These are phyloP conservation scores for Botia almorhae DNA, from an alignment of 2,797 vertebrate species.

Conservation along the genomic window DNA sequence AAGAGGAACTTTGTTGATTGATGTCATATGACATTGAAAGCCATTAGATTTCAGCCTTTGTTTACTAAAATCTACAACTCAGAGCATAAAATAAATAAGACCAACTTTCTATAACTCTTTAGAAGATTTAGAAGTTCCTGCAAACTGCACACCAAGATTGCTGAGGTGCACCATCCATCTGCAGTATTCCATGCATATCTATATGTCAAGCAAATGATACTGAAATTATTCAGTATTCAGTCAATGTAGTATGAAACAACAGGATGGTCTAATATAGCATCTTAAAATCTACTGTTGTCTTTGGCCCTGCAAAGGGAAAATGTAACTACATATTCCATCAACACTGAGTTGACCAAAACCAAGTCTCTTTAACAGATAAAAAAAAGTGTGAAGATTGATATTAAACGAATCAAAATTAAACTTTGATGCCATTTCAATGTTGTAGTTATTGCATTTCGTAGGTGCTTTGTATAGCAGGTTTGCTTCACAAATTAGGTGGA, in stretches of 20 bases:
- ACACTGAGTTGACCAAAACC: too few relatives aligned
- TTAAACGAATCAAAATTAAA: too few relatives aligned
- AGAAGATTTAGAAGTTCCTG: neutral
- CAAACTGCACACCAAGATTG: neutral
- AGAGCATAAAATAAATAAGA: neutral
- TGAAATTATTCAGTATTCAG: neutral
- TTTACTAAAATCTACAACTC: slow-evolving; percentile 1
- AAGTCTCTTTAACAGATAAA: neutral
- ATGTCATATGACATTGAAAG: neutral
- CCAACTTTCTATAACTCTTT: neutral
- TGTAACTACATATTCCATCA: neutral
- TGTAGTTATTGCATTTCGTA: too few relatives aligned
- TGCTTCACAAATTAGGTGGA: neutral
- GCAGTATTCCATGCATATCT: neutral
- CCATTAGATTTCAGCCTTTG: slow-evolving; percentile 11
- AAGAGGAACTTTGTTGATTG: neutral
- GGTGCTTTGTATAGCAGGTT: too few relatives aligned
- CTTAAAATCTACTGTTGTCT: neutral
- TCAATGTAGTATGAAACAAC: neutral
- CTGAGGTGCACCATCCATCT: neutral
- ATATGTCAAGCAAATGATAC: neutral
- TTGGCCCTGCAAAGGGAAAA: neutral
- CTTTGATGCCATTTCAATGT: too few relatives aligned
- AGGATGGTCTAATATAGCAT: neutral
- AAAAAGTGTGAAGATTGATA: neutral